Evolutionary conservation across 2,113 vertebrate genomes (phyloP).

Genomic region (Aegypius monachus): DNA sequence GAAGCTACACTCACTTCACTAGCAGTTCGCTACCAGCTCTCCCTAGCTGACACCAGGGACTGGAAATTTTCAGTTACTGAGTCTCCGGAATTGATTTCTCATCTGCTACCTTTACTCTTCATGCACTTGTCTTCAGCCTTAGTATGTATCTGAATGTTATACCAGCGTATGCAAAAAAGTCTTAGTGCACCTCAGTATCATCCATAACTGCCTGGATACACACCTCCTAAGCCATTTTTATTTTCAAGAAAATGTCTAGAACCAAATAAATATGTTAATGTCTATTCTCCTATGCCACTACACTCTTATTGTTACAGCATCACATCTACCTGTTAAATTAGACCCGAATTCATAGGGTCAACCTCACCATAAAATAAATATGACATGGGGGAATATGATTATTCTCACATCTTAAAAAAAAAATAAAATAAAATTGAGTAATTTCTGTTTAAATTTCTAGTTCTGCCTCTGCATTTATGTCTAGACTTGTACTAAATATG

Average conservation of each 20-base stretch:
- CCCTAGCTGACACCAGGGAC: neutral
- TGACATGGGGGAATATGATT: neutral
- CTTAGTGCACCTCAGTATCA: neutral
- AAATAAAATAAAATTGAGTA: too few species aligned
- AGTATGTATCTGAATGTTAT: neutral
- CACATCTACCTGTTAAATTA: neutral
- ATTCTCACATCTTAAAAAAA: neutral
- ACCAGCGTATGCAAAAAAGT: neutral
- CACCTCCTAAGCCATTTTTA: neutral
- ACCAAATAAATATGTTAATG: neutral
- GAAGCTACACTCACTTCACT: neutral
- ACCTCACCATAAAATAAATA: neutral
- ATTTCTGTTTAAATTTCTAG: neutral
- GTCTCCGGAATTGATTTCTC: neutral
- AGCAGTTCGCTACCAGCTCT: neutral
- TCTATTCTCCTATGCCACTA: neutral
- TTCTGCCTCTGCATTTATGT: neutral
- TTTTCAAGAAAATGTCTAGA: neutral
- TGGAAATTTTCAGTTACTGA: neutral
- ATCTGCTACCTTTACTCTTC: neutral
- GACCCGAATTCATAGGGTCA: neutral
- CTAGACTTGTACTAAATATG: neutral
- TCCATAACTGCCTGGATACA: neutral
- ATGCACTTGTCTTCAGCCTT: neutral
- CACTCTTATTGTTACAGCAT: neutral